Evolutionary conservation across 1,140 invertebrate species (phyloP).

Genomic region (Brachionus rubens): DNA sequence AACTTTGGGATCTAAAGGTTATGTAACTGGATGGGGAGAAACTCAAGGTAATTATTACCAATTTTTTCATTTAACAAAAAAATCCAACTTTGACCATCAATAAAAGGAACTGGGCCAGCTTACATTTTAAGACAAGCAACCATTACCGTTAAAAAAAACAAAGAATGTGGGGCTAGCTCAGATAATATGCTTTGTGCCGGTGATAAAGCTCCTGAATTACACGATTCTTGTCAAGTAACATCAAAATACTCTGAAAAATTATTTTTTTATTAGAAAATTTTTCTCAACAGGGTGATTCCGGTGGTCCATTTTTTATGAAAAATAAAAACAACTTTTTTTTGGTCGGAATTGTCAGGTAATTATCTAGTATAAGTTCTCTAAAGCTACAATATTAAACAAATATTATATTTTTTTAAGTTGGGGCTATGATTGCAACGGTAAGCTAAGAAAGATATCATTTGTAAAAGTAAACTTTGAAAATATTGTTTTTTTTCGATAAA

Average conservation of each 20-base stretch:
- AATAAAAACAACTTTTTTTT: slow-evolving; percentile 27
- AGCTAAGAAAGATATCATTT: neutral
- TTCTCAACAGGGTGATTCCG: slow-evolving; percentile 15
- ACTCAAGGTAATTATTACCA: slow-evolving; percentile 44
- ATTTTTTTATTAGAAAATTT: too few species aligned
- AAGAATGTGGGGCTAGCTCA: slow-evolving; percentile 32
- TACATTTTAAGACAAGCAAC: slow-evolving; percentile 31
- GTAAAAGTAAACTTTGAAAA: too few species aligned
- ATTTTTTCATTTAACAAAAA: too few species aligned
- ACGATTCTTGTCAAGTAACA: slow-evolving; percentile 45
- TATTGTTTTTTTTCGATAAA: too few species aligned
- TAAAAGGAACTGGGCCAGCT: slow-evolving; percentile 18
- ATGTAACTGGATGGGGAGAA: slow-evolving; percentile 47
- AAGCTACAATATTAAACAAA: too few species aligned
- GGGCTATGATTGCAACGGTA: slow-evolving; percentile 43
- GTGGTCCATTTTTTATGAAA: slow-evolving; percentile 46
- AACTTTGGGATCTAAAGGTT: slow-evolving; percentile 39
- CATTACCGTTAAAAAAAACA: slow-evolving; percentile 35
- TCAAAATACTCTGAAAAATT: too few species aligned
- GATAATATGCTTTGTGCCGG: slow-evolving; percentile 45
- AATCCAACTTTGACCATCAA: neutral
- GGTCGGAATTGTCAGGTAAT: slow-evolving; percentile 41
- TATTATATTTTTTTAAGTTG: neutral
- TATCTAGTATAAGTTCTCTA: too few species aligned
- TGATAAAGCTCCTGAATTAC: slow-evolving; percentile 38